Conservation (phyloP, 2,113 vertebrate genomes). For the Caretta caretta region DNA sequence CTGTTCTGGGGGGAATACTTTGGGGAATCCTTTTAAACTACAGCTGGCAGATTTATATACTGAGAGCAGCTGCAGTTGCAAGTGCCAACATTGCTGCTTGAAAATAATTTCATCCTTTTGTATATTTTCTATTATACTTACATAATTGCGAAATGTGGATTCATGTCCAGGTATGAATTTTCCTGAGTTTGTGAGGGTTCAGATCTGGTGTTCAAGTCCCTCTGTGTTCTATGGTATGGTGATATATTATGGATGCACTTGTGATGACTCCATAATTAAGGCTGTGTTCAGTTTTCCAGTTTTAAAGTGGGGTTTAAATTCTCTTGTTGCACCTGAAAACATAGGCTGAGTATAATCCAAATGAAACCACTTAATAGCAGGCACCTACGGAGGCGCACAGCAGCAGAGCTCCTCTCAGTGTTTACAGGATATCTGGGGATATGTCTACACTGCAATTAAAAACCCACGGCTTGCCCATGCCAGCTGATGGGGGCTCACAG, state of each 20-base stretch:
- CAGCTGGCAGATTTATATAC: slow-evolving; percentile 22
- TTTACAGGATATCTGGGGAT: neutral
- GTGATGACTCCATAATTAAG: neutral
- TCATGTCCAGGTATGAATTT: neutral
- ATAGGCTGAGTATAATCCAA: neutral
- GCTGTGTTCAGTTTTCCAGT: neutral
- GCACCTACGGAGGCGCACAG: neutral
- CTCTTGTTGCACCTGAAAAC: neutral
- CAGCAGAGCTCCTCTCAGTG: neutral
- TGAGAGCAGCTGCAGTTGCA: neutral
- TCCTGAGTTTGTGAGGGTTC: fast-evolving
- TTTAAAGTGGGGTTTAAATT: neutral
- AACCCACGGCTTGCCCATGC: neutral
- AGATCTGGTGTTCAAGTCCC: neutral
- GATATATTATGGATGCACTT: neutral
- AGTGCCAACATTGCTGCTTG: slow-evolving; percentile 14
- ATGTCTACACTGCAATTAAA: neutral
- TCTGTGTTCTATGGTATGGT: fast-evolving
- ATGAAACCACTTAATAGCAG: neutral
- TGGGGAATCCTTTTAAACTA: slow-evolving; percentile 59
- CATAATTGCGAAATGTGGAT: neutral
- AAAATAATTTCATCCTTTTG: slow-evolving; percentile 45
- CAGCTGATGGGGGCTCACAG: neutral
- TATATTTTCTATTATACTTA: neutral
- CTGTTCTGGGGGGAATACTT: slow-evolving; percentile 28